Evolutionary conservation across 2,888 invertebrate genomes (phyloP).

Genomic region (Drosophila melanosoma): DNA sequence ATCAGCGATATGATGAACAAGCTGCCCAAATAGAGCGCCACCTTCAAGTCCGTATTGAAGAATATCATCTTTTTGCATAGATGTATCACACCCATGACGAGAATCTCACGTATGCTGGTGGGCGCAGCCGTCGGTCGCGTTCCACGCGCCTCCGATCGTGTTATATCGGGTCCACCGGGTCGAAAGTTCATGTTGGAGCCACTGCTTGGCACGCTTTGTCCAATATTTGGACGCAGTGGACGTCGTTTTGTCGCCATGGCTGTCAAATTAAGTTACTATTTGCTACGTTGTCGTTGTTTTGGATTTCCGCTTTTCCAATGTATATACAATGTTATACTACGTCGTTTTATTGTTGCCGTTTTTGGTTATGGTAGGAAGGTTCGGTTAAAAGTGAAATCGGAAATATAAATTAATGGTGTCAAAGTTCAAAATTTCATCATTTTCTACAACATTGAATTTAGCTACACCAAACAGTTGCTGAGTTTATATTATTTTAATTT

Average conservation of each 20-base stretch:
- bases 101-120: constrained; percentile 91
- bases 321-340: constrained; percentile 29
- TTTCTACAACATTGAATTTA: constrained; percentile 6
- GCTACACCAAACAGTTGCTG: background rate
- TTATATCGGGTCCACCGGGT: constrained; percentile 85
- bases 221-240: constrained; percentile 80
- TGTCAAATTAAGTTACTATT: background rate
- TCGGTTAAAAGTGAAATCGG: constrained; percentile 60
- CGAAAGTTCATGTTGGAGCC: constrained; percentile 87
- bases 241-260: constrained; percentile 85
- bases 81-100: constrained; percentile 93
- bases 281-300: constrained; percentile 2
- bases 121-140: constrained; percentile 94
- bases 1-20: constrained; percentile 94
- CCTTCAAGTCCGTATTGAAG: constrained; percentile 93
- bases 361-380: constrained; percentile 55
- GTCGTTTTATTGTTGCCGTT: constrained; percentile 57
- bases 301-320: constrained; percentile 10
- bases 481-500: constrained; percentile 3
- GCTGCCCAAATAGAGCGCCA: constrained; percentile 92
- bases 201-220: constrained; percentile 28
- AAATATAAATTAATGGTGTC: constrained; percentile 43
- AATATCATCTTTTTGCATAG: constrained; percentile 95
- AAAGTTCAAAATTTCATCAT: constrained; percentile 56
- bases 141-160: constrained; percentile 86